Evolutionary conservation across 2,113 vertebrate species (phyloP), one percentile per base, ranked within the genome.

Genomic region (Gasterosteus aculeatus): DNA sequence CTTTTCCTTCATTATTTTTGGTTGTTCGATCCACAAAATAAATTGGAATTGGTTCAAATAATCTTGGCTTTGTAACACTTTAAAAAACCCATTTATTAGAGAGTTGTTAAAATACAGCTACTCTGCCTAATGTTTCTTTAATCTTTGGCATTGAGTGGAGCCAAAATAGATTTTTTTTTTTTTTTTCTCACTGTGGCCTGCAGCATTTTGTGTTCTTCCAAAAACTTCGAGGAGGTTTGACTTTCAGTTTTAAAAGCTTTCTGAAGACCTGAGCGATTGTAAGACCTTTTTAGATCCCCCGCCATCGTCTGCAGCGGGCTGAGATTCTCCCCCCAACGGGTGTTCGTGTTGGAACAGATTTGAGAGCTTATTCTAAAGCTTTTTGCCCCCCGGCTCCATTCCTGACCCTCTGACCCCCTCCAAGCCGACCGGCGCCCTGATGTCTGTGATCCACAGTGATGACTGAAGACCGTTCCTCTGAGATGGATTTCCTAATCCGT

Each of bases 381-480:
- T 0, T 80, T 53, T 63, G 14, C 64, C 68, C 68, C 6, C 18
- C 5, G 26, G 46, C 64, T 77, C 51, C 42, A 62, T 69, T 60
- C 61, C 58, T 66, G 56, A 29, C 58, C 74, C 31, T 51, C 10
- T 10, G 65, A 58, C 68, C 53, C 59, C 22, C 22, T 75, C 44
- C 7, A 39, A 0, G 46, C n/a, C 69, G 31, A 76, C 4, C 22
- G n/a, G 35, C 39, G 18, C 72, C 47, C 42, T 33, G n/a, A 44
- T 10, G 22, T 62, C 42, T 75, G 65, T 70, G 58, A 69, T 77
- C 56, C 39, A 35, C 35, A 61, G 62, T 51, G 44, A 41, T 51
- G 56, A 33, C 38, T 69, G 11, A 69, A 61, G 54, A 53, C 77
- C 1, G 51, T 26, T 53, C 51, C 29, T 22, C 2, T 22, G 19